Percentiles rank a stretch among this genome's conserved stretches.
Evolutionary conservation across 2,888 invertebrate genomes (phyloP).

Genomic region (Philopedon plagiatum): DNA sequence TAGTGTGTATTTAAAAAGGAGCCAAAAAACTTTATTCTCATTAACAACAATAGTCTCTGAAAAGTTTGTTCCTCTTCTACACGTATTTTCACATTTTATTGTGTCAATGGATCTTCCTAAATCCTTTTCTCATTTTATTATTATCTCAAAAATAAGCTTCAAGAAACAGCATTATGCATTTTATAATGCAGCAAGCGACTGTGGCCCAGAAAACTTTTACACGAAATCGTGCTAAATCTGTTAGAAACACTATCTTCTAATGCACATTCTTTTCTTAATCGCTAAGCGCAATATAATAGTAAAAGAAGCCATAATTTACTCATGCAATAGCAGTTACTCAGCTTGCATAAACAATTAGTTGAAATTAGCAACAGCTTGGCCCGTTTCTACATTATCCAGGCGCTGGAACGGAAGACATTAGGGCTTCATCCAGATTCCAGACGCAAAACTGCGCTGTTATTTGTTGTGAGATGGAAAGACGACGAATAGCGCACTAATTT

Average conservation of each 20-base stretch:
- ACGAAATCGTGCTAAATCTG: background rate
- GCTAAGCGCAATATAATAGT: conserved; percentile 10
- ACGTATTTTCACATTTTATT: too few relatives aligned
- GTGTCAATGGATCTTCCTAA: too few relatives aligned
- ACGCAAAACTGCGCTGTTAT: conserved; percentile 38
- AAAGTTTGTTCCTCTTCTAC: too few relatives aligned
- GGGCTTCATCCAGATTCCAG: conserved; percentile 46
- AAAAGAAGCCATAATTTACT: conserved; percentile 36
- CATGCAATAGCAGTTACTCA: conserved; percentile 43
- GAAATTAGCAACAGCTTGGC: conserved; percentile 46
- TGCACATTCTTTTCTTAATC: conserved; percentile 21
- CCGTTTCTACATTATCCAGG: conserved; percentile 39
- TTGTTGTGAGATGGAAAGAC: conserved; percentile 36
- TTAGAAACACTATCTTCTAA: conserved; percentile 1
- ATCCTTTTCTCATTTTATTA: too few relatives aligned
- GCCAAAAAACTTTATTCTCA: too few relatives aligned
- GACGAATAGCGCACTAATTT: conserved; percentile 29
- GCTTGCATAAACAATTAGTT: conserved; percentile 47
- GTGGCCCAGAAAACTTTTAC: background rate
- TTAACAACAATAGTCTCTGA: too few relatives aligned
- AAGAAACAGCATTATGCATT: background rate
- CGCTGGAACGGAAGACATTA: conserved; percentile 44
- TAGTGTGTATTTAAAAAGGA: too few relatives aligned
- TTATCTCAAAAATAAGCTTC: too few relatives aligned
- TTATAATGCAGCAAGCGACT: background rate